Evolutionary conservation across 2,797 vertebrate species (phyloP).

Genomic region (Kryptolebias ocellatus): DNA sequence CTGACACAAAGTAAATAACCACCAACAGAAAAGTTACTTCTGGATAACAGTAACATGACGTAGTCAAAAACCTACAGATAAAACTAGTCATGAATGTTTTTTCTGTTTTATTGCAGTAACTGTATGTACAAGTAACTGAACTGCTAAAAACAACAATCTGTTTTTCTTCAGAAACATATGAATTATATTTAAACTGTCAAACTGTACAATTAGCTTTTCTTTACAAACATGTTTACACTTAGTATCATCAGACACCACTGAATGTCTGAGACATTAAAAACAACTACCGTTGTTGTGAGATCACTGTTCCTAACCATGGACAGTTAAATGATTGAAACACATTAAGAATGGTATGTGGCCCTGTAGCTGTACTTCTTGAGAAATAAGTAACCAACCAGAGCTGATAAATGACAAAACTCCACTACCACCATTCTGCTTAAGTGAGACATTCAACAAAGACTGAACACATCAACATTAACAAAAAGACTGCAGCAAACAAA

Average conservation of each 20-base stretch:
- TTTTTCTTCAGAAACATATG: no score
- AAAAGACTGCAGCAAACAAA: neutral
- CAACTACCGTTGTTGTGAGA: neutral
- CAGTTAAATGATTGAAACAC: neutral
- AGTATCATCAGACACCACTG: neutral
- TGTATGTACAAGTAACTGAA: no score
- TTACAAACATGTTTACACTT: neutral
- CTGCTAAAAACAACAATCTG: no score
- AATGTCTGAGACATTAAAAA: neutral
- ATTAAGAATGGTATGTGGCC: neutral
- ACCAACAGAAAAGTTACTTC: no score
- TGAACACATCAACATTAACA: constrained; percentile 1
- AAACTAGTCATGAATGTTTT: no score
- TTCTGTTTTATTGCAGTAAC: no score
- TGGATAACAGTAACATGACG: no score
- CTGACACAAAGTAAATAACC: neutral
- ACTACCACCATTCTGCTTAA: neutral
- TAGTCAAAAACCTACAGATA: no score
- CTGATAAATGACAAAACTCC: neutral
- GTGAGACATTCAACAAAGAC: constrained; percentile 3
- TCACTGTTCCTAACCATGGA: neutral
- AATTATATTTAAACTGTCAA: no score
- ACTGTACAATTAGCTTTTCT: no score
- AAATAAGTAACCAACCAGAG: neutral
- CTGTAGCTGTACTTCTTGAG: neutral